A percentile compares a stretch with the other conserved stretches of the same genome.
Conservation (phyloP, 2,797 vertebrate species). For the Poliocrania exsul region DNA sequence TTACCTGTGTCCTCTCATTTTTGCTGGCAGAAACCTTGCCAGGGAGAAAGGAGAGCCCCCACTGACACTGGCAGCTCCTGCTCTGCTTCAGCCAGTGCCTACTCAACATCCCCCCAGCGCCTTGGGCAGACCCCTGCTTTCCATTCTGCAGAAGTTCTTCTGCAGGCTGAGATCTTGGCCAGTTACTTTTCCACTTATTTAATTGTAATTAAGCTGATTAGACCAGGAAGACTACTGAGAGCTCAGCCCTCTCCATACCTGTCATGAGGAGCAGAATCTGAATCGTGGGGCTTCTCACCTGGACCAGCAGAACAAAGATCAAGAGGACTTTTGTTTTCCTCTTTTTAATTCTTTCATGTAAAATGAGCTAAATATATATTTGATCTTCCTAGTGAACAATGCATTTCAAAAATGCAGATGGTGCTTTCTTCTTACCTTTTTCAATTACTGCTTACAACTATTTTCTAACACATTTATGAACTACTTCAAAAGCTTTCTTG, state of each 20-base stretch:
- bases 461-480: neutral
- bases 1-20: neutral
- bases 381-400: neutral
- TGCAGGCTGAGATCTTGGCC: neutral
- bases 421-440: constrained; percentile 41
- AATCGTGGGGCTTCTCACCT: rapidly evolving
- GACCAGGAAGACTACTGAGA: neutral
- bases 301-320: neutral
- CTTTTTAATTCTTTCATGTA: neutral
- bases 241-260: neutral
- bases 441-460: constrained; percentile 31
- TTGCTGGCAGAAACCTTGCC: neutral
- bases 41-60: neutral
- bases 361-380: neutral
- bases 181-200: neutral
- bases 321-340: neutral
- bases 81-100: neutral
- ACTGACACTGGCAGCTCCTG: neutral
- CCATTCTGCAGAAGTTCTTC: neutral
- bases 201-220: neutral
- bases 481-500: constrained; percentile 35
- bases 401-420: neutral
- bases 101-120: neutral
- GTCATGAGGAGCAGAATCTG: neutral
- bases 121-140: neutral